phyloP scores from a whole-genome alignment of 2,888 invertebrate genomes.

The Dioctria linearis region DNA sequence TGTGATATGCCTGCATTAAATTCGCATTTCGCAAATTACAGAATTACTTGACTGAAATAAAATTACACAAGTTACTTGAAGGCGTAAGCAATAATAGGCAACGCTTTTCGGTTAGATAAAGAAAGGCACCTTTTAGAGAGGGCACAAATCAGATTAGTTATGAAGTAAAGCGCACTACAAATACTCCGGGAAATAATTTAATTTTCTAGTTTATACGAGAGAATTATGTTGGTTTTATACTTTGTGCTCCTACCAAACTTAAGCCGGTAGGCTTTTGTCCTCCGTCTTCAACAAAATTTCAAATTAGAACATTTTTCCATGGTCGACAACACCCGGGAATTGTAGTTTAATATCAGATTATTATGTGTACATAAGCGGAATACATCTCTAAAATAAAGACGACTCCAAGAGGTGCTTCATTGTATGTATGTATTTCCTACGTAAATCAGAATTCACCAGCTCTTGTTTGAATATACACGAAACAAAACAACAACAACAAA shows the following conservation, averaged over 20 bases:
- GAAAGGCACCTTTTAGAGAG: neutral
- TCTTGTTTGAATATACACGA: neutral
- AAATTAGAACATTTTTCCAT: neutral
- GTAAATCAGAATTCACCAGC: neutral
- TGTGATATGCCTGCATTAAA: neutral
- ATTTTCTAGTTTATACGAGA: slow-evolving; percentile 26
- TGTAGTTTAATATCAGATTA: neutral
- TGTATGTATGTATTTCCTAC: neutral
- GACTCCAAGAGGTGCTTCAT: too few species aligned
- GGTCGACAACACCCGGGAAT: neutral
- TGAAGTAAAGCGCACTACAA: slow-evolving; percentile 13
- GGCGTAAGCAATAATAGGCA: neutral
- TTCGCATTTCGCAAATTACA: neutral
- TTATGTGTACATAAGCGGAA: neutral
- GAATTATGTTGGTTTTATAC: neutral
- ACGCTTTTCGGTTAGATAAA: too few species aligned
- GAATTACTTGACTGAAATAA: neutral
- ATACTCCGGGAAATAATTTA: slow-evolving; percentile 27
- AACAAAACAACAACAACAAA: too few species aligned
- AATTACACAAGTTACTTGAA: neutral
- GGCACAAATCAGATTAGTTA: slow-evolving; percentile 28
- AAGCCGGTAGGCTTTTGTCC: neutral
- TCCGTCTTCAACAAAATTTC: too few species aligned
- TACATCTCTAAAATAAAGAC: neutral
- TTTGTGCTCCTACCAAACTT: neutral